Evolutionary conservation across 2,888 invertebrate genomes (phyloP), one percentile per base, ranked within the genome.

Genomic region (Eudasyphora cyanicolor): DNA sequence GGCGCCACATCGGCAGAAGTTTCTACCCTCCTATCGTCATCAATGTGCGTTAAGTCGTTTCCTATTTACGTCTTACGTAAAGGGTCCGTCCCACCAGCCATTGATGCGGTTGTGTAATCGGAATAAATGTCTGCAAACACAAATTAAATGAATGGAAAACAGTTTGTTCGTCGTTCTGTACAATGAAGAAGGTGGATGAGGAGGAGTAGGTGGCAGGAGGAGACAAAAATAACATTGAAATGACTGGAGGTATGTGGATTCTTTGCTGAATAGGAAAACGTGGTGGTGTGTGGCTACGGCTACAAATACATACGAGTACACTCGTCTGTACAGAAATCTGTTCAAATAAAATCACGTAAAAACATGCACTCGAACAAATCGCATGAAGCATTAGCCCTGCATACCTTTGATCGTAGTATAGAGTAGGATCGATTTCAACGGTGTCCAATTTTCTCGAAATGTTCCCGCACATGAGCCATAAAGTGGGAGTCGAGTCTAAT

Each of bases 21-120:
- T 21, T 38, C 17, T 38, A 21, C 64, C 32, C 64, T 64, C 21
- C 19, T n/a, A n/a, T n/a, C n/a, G n/a, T n/a, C n/a, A n/a, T n/a
- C n/a, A n/a, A n/a, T 5, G 12, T 10, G 12, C 24, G 62, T 57
- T 5, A 19, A 51, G 8, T 21, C 17, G 57, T 27, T 24, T 45
- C 45, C 21, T 24, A 54, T 67, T 67, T 67, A 67, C 67, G 67
- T 67, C 42, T 67, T 67, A 67, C 67, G 67, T 67, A 67, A 67
- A 8, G 0, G 54, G 24, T 21, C 14, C 29, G 1, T 24, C 38
- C 38, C n/a, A n/a, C n/a, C n/a, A n/a, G n/a, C n/a, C n/a, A n/a
- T n/a, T n/a, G 7, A 24, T 42, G 7, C 24, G 38, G 38, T 67
- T 67, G 67, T 67, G 67, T 42, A 67, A 67, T 42, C 38, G 67